Evolutionary conservation across 2,888 invertebrate species (phyloP).

Genomic region (Dryobota labecula): DNA sequence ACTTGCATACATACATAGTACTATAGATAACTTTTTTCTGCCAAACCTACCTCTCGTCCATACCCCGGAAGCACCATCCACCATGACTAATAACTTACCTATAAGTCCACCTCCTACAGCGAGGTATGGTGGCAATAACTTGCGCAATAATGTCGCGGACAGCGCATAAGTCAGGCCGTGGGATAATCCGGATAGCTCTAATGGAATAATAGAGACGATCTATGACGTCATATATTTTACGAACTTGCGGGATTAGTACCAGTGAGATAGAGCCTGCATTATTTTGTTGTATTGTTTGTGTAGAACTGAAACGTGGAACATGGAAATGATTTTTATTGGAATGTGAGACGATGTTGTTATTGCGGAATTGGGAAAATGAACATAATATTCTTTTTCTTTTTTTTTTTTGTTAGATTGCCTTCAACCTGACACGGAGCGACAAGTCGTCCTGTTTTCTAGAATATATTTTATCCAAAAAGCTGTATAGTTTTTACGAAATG

Average conservation of each 20-base stretch:
- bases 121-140: slow-evolving; percentile 63
- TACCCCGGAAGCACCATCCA: neutral
- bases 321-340: neutral
- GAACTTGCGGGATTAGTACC: slow-evolving; percentile 58
- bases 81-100: slow-evolving; percentile 47
- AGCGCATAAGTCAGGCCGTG: slow-evolving; percentile 69
- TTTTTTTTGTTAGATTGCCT: neutral
- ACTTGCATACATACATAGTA: neutral
- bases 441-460: neutral
- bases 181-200: slow-evolving; percentile 70
- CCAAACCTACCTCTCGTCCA: neutral
- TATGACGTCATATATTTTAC: slow-evolving; percentile 69
- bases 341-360: neutral
- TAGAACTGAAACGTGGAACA: slow-evolving; percentile 1
- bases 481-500: neutral
- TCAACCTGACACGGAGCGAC: neutral
- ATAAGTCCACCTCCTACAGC: slow-evolving; percentile 39
- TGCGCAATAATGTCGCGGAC: slow-evolving; percentile 65
- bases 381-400: neutral
- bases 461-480: neutral
- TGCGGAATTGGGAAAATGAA: neutral
- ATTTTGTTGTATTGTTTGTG: slow-evolving; percentile 39
- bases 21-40: neutral
- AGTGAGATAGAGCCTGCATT: slow-evolving; percentile 45
- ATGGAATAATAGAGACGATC: slow-evolving; percentile 74